Percentiles rank a stretch among this genome's conserved stretches.
Conservation (phyloP, 2,113 vertebrate species). For the Cryptotis parvus region DNA sequence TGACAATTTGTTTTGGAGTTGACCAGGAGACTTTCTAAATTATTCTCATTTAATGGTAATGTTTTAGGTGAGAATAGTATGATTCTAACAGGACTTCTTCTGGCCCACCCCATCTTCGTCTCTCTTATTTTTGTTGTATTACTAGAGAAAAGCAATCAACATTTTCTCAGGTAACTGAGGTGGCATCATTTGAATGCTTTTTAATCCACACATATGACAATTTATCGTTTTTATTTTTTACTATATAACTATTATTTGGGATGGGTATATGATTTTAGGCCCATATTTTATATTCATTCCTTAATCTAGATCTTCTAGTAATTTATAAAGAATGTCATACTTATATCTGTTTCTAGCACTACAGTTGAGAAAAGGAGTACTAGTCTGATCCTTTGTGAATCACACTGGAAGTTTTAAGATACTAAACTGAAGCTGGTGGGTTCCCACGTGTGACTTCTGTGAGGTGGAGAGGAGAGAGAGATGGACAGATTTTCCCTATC, state of each 20-base stretch:
- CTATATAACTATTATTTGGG: neutral
- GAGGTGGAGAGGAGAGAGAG: too few species aligned
- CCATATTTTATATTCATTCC: neutral
- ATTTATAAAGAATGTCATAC: neutral
- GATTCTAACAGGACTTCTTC: neutral
- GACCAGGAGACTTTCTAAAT: neutral
- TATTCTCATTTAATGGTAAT: slow-evolving; percentile 17
- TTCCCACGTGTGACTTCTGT: too few species aligned
- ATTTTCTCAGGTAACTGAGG: neutral
- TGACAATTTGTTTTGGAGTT: neutral
- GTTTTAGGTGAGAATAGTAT: neutral
- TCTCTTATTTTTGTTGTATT: slow-evolving; percentile 16
- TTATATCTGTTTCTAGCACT: neutral
- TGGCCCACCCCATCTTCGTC: neutral
- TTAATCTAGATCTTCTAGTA: neutral
- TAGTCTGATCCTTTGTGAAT: neutral
- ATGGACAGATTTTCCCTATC: too few species aligned
- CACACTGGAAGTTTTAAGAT: neutral
- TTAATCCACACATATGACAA: neutral
- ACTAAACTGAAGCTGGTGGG: neutral
- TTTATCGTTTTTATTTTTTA: neutral
- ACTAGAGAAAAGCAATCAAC: neutral
- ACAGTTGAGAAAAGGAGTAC: neutral
- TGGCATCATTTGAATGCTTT: neutral
- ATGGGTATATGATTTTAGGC: neutral